Evolutionary conservation across 2,797 vertebrate genomes (phyloP), one percentile per base, ranked within the genome.

Genomic region (Galaxias olidus): DNA sequence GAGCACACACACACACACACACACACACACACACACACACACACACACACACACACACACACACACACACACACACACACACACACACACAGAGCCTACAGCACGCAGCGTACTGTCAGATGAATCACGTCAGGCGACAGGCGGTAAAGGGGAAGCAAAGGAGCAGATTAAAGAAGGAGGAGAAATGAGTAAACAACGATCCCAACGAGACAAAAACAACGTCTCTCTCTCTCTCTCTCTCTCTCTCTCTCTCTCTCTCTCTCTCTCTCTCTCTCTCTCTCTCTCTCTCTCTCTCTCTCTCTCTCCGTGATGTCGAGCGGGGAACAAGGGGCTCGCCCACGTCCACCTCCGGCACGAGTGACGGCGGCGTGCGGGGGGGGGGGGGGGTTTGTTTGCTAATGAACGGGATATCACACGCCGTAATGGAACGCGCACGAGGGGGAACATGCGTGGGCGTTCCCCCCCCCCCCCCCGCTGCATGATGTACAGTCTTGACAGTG

Each of bases 81-180:
- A 53, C 10, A 10, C 15, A 42, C 6, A 12, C 1, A 57, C 12
- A 30, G n/a, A n/a, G n/a, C n/a, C n/a, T n/a, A n/a, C n/a, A n/a
- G n/a, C n/a, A n/a, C n/a, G n/a, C n/a, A n/a, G n/a, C n/a, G n/a
- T n/a, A n/a, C 11, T 2, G 30, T 30, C 6, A 30, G 30, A 3
- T 2, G 30, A 30, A 6, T 30, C 30, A 30, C 6, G 30, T 30
- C 30, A 30, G 30, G 15, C 3, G n/a, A 11, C n/a, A 1, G 17
- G 41, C 40, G 15, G 41, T 44, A 44, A 44, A 55, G 15, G 62
- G 50, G 9, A 5, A 40, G 1, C 49, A 64, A 68, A 75, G 79
- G 67, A 74, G 64, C 18, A 62, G 71, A 83, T 85, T 83, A 77
- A 76, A 84, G 73, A 56, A 44, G 62, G 63, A 48, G 50, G 67